Evolutionary conservation across 2,113 vertebrate genomes (phyloP), one percentile per base, ranked within the genome.

Genomic region (Cinclus mexicanus): DNA sequence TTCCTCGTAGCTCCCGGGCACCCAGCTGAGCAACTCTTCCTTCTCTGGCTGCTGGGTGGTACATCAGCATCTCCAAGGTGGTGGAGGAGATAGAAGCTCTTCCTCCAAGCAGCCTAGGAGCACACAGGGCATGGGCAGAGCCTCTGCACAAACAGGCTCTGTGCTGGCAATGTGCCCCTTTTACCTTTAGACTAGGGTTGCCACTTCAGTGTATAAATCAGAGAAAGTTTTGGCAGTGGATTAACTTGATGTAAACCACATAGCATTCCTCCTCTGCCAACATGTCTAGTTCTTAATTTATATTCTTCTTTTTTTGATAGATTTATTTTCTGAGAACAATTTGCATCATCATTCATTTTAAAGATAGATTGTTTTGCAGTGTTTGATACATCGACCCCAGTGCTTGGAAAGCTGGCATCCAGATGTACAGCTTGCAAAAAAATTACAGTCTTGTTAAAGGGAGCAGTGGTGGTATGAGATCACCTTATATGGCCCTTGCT

Each of bases 211-310:
- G 1, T 52, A 94, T 94, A 97, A 96, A 95, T 97, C 78, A 95
- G 64, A 76, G 75, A 82, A 91, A 79, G 87, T 85, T 95, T 93
- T 94, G 91, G 78, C 95, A 95, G 91, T 44, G 67, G 95, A 91
- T 95, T 96, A 96, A 57, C 70, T 94, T 94, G 94, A 91, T 84
- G 76, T 69, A 95, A 95, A 95, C 89, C 94, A 91, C 59, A 42
- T 50, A 93, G 11, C 93, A 77, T 95, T 95, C 93, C 78, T 87
- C 61, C 67, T 65, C 63, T 49, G 83, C 81, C 41, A 42, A 65
- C 57, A 33, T 49, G 74, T 64, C 84, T 82, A 57, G 24, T 26
- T 42, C 55, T 53, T 83, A 90, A 96, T 94, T 87, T 76, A 93
- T 91, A 55, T 70, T 70, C 25, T 47, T 42, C 20, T 59, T 80